Base-by-base conservation (phyloP, 2,797 vertebrate genomes). In the Xenentodon cancila region DNA sequence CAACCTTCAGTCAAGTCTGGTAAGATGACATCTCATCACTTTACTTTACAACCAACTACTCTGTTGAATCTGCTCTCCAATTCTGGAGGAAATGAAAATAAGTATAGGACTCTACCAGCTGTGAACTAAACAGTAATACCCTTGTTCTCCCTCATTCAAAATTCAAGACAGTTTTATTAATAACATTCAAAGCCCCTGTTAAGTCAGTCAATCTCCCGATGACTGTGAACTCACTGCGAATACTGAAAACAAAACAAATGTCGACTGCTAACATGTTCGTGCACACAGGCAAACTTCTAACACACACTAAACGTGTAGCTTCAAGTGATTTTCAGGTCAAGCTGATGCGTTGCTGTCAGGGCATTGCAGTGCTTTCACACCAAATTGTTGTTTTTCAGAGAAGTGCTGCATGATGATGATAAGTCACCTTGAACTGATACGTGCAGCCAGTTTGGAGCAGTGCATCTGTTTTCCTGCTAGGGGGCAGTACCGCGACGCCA, bases 401-500 rank as follows among this genome's bases (percentile, higher is more conserved):
- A 72, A 73, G 46, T 58, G 50, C 65, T 34, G 54, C 42, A 58
- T 44, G 19, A 42, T 57, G 19, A 68, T 44, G 20, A 43, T 50
- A 37, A 54, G 11, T 27, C 2, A 18, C 11, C 12, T 20, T n/a
- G 0, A 5, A 60, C 58, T 40, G 59, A 54, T 45, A 11, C 3
- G 40, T 30, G 11, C 40, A 71, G 49, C 60, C 47, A 20, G 49
- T 53, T 22, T 15, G 8, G n/a, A 67, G 74, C 79, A 84, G 75
- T 86, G 53, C 73, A 63, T 44, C 20, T 2, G 50, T 20, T 50
- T 53, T 53, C 53, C 68, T 42, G 79, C 79, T 75, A 77, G 87
- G 81, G 78, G 83, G 84, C 86, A 81, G 82, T 71, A 69, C 60
- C 81, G 75, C 32, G 1, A 25, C 64, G 59, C 37, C 40, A 57